A percentile compares a stretch with the other conserved stretches of the same genome.
phyloP scores from a whole-genome alignment of 1,140 invertebrate species.

The Hesperophylax magnus region DNA sequence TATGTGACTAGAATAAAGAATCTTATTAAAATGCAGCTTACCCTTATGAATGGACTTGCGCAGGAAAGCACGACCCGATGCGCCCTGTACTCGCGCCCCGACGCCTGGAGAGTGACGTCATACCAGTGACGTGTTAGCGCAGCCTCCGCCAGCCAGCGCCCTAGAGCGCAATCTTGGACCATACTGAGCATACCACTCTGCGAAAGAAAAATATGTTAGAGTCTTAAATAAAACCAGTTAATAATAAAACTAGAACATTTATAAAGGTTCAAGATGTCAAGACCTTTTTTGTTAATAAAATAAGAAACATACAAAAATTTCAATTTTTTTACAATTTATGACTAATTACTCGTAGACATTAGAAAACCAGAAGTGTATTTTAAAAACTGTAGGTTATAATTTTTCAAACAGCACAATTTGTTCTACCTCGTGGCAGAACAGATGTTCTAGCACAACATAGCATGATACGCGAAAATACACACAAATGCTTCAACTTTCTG shows the following conservation, averaged over 20 bases:
- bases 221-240: background rate
- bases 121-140: slow-evolving; percentile 60
- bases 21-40: slow-evolving; percentile 50
- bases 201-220: background rate
- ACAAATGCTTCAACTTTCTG: too few relatives aligned
- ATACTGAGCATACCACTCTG: background rate
- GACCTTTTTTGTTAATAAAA: too few relatives aligned
- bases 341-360: too few relatives aligned
- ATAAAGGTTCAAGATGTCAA: too few relatives aligned
- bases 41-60: slow-evolving; percentile 65
- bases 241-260: background rate
- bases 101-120: slow-evolving; percentile 63
- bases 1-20: background rate
- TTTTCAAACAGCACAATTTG: too few relatives aligned
- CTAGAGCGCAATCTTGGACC: slow-evolving; percentile 10
- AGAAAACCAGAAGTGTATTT: too few relatives aligned
- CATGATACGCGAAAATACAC: too few relatives aligned
- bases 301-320: too few relatives aligned
- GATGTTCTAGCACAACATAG: too few relatives aligned
- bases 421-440: too few relatives aligned
- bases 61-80: slow-evolving; percentile 65
- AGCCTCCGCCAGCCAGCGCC: slow-evolving; percentile 60
- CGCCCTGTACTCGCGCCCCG: slow-evolving; percentile 61
- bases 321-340: too few relatives aligned
- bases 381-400: too few relatives aligned